Evolutionary conservation across 2,113 vertebrate species (phyloP).

Genomic region (Felis chaus): DNA sequence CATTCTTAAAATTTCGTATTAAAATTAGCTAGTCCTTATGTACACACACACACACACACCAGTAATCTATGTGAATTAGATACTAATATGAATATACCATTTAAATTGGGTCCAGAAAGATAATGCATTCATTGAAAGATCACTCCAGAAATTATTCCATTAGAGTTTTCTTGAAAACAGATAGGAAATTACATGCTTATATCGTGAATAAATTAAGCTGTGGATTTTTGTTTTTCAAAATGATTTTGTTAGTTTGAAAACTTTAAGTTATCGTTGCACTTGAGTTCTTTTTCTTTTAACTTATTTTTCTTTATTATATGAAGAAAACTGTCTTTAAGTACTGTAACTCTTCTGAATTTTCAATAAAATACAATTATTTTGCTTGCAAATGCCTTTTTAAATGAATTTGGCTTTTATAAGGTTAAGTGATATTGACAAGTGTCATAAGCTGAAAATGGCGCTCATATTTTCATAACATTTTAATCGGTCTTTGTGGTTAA

Average conservation of each 20-base stretch:
- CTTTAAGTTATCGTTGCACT: slow-evolving; percentile 55
- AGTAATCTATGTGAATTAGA: slow-evolving; percentile 49
- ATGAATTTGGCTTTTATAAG: slow-evolving; percentile 37
- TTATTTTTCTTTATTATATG: slow-evolving; percentile 67
- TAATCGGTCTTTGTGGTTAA: background rate
- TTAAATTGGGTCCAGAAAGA: slow-evolving; percentile 68
- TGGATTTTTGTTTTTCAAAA: slow-evolving; percentile 67
- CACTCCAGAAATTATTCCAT: slow-evolving; percentile 55
- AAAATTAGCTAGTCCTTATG: slow-evolving; percentile 31
- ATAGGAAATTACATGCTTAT: slow-evolving; percentile 53
- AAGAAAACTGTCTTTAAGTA: slow-evolving; percentile 59
- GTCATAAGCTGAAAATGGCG: background rate
- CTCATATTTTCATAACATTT: background rate
- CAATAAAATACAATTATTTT: slow-evolving; percentile 81
- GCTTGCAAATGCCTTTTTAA: slow-evolving; percentile 45
- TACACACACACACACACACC: background rate
- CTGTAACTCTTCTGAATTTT: slow-evolving; percentile 75
- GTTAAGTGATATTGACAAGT: slow-evolving; percentile 19
- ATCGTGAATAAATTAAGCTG: background rate
- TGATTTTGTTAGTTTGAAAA: slow-evolving; percentile 71
- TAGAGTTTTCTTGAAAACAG: slow-evolving; percentile 62
- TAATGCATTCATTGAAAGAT: slow-evolving; percentile 52
- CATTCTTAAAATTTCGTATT: slow-evolving; percentile 66
- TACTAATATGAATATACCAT: slow-evolving; percentile 52
- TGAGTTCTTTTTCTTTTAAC: slow-evolving; percentile 71